Base-by-base conservation (phyloP, 1,140 invertebrate species). In the Drosophila tani region DNA sequence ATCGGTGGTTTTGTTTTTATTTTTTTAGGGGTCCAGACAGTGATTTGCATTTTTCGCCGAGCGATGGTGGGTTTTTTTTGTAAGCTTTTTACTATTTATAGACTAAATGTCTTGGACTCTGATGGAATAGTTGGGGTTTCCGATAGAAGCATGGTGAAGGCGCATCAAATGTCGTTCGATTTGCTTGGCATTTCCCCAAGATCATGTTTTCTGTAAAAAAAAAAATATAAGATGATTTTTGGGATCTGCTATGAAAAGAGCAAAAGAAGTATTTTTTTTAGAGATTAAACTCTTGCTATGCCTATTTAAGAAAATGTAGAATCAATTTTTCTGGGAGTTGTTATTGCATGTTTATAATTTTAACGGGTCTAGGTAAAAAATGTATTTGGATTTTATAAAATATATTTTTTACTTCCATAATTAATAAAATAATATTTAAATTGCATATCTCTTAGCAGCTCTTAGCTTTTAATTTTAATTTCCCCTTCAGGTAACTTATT, bases 41-140 rank as follows among this genome's bases (percentile, higher is more conserved):
- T 85, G 63, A 85, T 85, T 85, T 86, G 82, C 82, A 85, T 85
- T 82, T 85, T 81, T 75, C 75, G 68, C 27, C 15, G n/a, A 45
- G 40, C 41, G 38, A 50, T 57, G 78, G 65, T 63, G 57, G 45
- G 35, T 59, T 47, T 53, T 32, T 71, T 81, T 15, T 24, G 24
- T 9, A 6, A 24, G 51, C 50, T 56, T 63, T 83, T 84, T 81
- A 63, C 74, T 80, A 84, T 69, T 73, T 73, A 78, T 82, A 70
- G 79, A 64, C 63, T 73, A 74, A 82, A 82, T 78, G 79, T 65
- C 79, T 82, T 56, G 68, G 68, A 74, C 66, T 71, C 38, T 73
- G 64, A 70, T 47, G 67, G 63, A 53, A 53, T 29, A 45, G 27
- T 38, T 43, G 29, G 49, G 29, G 67, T 71, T 71, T 50, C 66